Base-by-base conservation (phyloP, 2,797 vertebrate genomes). In the Gallinago stenura region DNA sequence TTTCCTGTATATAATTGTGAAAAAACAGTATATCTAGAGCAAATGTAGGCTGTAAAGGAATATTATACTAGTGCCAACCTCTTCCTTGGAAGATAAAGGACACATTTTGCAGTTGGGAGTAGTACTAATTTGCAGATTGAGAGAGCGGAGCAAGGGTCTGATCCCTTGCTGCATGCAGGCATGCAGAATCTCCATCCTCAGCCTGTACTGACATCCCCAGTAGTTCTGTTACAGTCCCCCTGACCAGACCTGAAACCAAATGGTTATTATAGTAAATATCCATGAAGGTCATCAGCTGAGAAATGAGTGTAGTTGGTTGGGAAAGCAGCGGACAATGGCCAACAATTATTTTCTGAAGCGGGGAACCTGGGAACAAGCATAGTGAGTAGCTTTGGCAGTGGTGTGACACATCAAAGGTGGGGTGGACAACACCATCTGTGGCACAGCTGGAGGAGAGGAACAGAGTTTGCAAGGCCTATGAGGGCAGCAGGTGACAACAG, bases 341-440 rank as follows among this genome's bases (percentile, higher is more conserved):
- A 68, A 7, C 12, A 45, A 10, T 6, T 30, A 12, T 4, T 54
- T 25, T 30, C 33, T 75, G 33, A 69, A 61, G 28, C 15, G 53
- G 64, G 22, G 72, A 77, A 61, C 13, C 30, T 57, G 46, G 62
- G 31, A 86, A 33, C 1, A 12, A 81, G 33, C 31, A 6, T 1
- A 24, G 9, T 0, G 7, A 68, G 45, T 19, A n/a, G 41, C 56
- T 50, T 77, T 73, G 45, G 54, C 46, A 35, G 6, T 17, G 8
- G 2, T n/a, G 51, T 50, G 35, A 54, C 19, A 43, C 33, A 18
- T 20, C 13, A 39, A 25, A 3, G 17, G 18, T 65, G 60, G 37
- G 19, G 15, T 37, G 57, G 26, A 18, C 39, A 66, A 20, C 25
- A 25, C 16, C 3, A 1, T 5, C 53, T 0, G 0, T 46, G 25